phyloP scores from a whole-genome alignment of 2,797 vertebrate genomes.

The Protonibea diacanthus region DNA sequence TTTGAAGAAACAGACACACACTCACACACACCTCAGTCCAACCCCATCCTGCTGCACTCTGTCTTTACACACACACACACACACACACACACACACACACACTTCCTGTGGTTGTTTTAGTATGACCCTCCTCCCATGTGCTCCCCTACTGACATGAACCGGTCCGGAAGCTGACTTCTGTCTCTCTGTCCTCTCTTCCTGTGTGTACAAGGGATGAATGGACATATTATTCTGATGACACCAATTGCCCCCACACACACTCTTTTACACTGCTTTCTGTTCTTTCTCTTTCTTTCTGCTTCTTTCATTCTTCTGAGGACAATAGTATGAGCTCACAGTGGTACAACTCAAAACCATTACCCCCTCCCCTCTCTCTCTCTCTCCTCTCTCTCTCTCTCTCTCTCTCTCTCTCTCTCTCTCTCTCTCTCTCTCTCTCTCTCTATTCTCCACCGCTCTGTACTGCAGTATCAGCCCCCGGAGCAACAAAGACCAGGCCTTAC shows the following conservation, averaged over 20 bases:
- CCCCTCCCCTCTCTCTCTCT: background rate
- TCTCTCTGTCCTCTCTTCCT: conserved; percentile 82
- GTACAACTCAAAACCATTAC: conserved; percentile 76
- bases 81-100: conserved; percentile 44
- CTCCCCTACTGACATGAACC: conserved; percentile 70
- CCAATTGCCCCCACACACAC: too few species aligned
- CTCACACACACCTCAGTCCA: conserved; percentile 37
- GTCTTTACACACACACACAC: conserved; percentile 31
- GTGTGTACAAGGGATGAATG: conserved; percentile 83
- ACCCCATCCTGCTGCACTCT: conserved; percentile 34
- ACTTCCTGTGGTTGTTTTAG: conserved; percentile 82
- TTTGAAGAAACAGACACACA: conserved; percentile 48
- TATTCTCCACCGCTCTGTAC: conserved; percentile 53
- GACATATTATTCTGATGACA: conserved; percentile 85
- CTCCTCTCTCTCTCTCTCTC: conserved; percentile 44
- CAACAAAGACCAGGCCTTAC: conserved; percentile 73
- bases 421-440: conserved; percentile 44
- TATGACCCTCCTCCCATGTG: conserved; percentile 62
- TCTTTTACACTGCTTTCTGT: conserved; percentile 67
- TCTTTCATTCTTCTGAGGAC: conserved; percentile 78
- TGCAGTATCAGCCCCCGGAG: conserved; percentile 78
- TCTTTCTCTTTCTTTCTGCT: conserved; percentile 68
- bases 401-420: conserved; percentile 47
- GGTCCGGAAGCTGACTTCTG: conserved; percentile 78
- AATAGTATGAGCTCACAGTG: conserved; percentile 83